Conservation (phyloP, 2,797 vertebrate species). For the Melanotaenia maccullochi region DNA sequence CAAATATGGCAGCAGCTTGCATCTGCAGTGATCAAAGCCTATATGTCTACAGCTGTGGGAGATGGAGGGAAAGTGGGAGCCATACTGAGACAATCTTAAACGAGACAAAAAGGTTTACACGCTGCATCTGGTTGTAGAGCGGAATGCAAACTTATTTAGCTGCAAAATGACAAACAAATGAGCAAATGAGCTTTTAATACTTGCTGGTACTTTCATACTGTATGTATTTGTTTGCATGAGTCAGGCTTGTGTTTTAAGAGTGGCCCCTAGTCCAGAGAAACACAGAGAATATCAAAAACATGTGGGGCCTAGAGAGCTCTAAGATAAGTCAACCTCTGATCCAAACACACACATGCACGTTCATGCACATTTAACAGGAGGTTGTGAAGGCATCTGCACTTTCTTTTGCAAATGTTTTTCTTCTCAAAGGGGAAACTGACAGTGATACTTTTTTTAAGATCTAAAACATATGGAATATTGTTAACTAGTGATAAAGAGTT, state of each 20-base stretch:
- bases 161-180: constrained; percentile 49
- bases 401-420: constrained; percentile 57
- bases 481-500: constrained; percentile 53
- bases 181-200: constrained; percentile 52
- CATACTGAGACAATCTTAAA: constrained; percentile 54
- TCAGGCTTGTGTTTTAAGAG: constrained; percentile 59
- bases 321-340: constrained; percentile 65
- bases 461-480: constrained; percentile 54
- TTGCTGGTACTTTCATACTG: constrained; percentile 29
- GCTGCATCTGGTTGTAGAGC: constrained; percentile 58
- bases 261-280: constrained; percentile 68
- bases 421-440: constrained; percentile 49
- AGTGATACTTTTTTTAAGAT: constrained; percentile 51
- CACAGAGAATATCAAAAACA: constrained; percentile 80
- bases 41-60: constrained; percentile 59
- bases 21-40: constrained; percentile 73
- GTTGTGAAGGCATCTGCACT: constrained; percentile 65
- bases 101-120: constrained; percentile 68
- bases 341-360: constrained; percentile 36
- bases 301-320: constrained; percentile 71
- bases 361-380: constrained; percentile 26
- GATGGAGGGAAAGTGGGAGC: constrained; percentile 8
- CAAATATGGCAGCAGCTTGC: constrained; percentile 66
- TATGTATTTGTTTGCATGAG: constrained; percentile 32
- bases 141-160: constrained; percentile 45